These are phyloP conservation scores for Solenodon paradoxus DNA, from an alignment of 2,113 vertebrate genomes.

Conservation along the genomic window DNA sequence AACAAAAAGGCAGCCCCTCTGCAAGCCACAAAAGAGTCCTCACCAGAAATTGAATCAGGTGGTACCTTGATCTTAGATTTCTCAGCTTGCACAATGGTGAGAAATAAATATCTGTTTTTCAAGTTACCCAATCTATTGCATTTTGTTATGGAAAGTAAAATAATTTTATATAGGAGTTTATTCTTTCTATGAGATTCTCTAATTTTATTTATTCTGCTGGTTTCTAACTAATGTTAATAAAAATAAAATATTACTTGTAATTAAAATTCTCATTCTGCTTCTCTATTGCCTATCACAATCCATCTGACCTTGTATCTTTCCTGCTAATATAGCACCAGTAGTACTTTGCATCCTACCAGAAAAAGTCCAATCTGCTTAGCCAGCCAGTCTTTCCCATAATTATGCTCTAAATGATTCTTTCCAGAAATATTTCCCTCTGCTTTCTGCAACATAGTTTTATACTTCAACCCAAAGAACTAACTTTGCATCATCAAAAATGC, in stretches of 20 bases:
- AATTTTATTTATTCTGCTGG: not conserved
- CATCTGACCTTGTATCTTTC: not conserved
- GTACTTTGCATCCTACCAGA: not conserved
- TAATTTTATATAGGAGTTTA: not conserved
- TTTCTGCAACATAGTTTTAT: not conserved
- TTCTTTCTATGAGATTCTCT: not conserved
- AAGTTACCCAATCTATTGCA: too few species aligned
- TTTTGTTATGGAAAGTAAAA: too few species aligned
- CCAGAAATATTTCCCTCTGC: not conserved
- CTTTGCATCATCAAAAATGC: not conserved
- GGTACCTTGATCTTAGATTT: not conserved
- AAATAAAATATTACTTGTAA: not conserved
- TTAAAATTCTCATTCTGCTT: not conserved
- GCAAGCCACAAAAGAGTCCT: not conserved
- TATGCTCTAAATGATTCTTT: conserved; percentile 35
- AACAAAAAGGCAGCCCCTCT: not conserved
- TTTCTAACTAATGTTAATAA: conserved; percentile 8
- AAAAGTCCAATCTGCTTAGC: not conserved
- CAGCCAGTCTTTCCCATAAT: not conserved
- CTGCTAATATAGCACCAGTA: not conserved
- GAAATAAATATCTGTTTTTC: too few species aligned
- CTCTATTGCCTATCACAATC: not conserved
- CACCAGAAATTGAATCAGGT: not conserved
- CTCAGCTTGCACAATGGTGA: too few species aligned
- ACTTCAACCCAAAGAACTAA: not conserved